Conservation (phyloP, 2,797 vertebrate genomes). For the Tenualosa ilisha region DNA sequence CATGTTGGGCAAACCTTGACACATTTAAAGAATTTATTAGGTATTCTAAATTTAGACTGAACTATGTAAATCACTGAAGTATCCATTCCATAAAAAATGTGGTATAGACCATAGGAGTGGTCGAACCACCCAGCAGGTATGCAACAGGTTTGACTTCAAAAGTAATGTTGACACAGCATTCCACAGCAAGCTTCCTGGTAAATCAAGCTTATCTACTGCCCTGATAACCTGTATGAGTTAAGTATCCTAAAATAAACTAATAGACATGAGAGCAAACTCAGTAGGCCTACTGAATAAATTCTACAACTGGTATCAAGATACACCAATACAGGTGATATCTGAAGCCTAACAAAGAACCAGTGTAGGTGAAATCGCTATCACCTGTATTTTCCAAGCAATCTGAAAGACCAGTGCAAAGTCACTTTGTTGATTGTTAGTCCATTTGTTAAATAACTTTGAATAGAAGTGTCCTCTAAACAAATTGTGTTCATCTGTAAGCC, state of each 20-base stretch:
- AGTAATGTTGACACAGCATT: background rate
- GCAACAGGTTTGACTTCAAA: background rate
- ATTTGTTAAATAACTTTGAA: too few relatives aligned
- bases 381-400: background rate
- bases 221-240: background rate
- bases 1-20: background rate
- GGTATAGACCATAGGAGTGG: background rate
- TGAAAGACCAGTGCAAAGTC: background rate
- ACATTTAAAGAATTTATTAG: too few relatives aligned
- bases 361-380: too few relatives aligned
- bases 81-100: too few relatives aligned
- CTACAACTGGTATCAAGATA: background rate
- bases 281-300: background rate
- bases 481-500: background rate
- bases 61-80: too few relatives aligned
- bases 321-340: background rate
- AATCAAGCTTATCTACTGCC: slow-evolving; percentile 9
- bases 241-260: background rate
- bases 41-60: background rate
- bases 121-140: background rate
- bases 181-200: background rate
- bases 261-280: background rate
- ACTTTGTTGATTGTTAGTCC: background rate
- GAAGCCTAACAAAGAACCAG: too few relatives aligned
- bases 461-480: too few relatives aligned